Base-by-base conservation (phyloP, 2,888 invertebrate genomes). In the Agrochola lota region DNA sequence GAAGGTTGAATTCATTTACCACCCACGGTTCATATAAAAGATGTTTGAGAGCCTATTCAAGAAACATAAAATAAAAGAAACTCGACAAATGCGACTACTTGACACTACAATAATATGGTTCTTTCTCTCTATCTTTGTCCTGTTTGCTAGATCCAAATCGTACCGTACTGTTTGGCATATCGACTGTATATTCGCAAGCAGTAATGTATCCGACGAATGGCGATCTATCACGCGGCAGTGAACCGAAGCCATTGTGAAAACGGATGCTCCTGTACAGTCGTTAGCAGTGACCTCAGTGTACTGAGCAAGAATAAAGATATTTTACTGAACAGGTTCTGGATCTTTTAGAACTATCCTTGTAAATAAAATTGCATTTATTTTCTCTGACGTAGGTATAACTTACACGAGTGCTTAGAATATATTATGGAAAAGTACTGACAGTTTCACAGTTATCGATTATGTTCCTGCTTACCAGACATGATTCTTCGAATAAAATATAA, bases 181-280 rank as follows among this genome's bases (percentile, higher is more conserved):
- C n/a, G 11, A 52, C 52, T 35, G 9, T 35, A 35, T 11, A 35
- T 35, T 52, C 35, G 11, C 35, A 6, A 9, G 17, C 30, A 68
- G 49, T 8, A 49, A 68, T 52, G 23, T 68, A 17, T 35, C 17
- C 35, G 1, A 35, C 15, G 23, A 52, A 23, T 12, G 68, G 23
- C 35, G 35, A 68, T 68, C 23, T 68, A 52, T 68, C 6, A 52
- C 35, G 68, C 11, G 17, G 35, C 9, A 35, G 30, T 52, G 52
- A 68, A 52, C 30, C 52, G 8, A 68, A 68, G 23, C 23, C 68
- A 68, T 35, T 68, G 52, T 30, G 35, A 35, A 68, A 17, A 68
- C 3, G 3, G n/a, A 68, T 68, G 49, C 0, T 23, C 30, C 23
- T 6, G 68, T 68, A n/a, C 23, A 52, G 35, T 68, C 49, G 52